A percentile compares a stretch with the other conserved stretches of the same genome.
phyloP scores from a whole-genome alignment of 2,888 invertebrate species.

The Pollenia amentaria region DNA sequence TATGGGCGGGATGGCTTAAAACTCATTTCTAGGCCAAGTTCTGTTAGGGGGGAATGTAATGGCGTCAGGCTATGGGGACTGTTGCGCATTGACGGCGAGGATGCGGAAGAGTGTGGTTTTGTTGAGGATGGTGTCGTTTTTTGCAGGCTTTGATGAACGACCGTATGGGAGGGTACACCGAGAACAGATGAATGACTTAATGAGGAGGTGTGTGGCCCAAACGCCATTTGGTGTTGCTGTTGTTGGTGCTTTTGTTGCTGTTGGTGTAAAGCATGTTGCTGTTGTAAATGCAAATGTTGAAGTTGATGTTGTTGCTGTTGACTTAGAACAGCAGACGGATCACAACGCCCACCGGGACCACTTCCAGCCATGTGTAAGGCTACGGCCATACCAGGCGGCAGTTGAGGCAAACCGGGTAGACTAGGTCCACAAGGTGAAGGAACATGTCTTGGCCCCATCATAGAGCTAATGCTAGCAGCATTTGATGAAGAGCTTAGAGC shows the following conservation, averaged over 20 bases:
- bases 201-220: constrained; percentile 49
- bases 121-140: constrained; percentile 68
- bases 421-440: constrained; percentile 81
- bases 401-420: constrained; percentile 77
- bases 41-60: constrained; percentile 87
- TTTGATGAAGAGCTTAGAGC: constrained; percentile 84
- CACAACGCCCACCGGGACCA: constrained; percentile 76
- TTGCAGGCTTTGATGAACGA: constrained; percentile 53
- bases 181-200: constrained; percentile 50
- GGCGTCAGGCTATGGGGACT: constrained; percentile 87
- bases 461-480: constrained; percentile 70
- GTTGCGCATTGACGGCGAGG: constrained; percentile 85
- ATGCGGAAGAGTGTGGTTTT: constrained; percentile 79
- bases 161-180: constrained; percentile 45
- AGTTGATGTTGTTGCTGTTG: constrained; percentile 80
- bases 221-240: constrained; percentile 68
- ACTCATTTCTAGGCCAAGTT: constrained; percentile 88
- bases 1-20: constrained; percentile 86
- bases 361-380: constrained; percentile 78
- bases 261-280: constrained; percentile 79
- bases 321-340: constrained; percentile 78
- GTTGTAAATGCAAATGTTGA: constrained; percentile 79
- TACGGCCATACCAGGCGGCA: constrained; percentile 82
- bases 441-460: constrained; percentile 79
- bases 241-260: constrained; percentile 77